phyloP scores from a whole-genome alignment of 2,113 vertebrate species.

The Catharus bicknelli region DNA sequence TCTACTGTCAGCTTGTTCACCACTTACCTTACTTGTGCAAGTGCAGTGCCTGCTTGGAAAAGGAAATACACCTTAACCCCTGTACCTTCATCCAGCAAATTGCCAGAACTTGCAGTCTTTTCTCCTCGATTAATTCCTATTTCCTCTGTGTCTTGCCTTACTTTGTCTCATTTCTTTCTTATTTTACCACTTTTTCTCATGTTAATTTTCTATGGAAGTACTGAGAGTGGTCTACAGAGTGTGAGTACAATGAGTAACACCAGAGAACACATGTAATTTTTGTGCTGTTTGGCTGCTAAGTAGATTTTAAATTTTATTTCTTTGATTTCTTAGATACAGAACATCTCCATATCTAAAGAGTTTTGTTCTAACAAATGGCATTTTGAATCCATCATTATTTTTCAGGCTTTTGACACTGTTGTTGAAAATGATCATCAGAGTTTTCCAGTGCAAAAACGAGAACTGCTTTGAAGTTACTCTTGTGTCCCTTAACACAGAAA shows the following conservation, averaged over 20 bases:
- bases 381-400: slow-evolving; percentile 42
- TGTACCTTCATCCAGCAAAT: background rate
- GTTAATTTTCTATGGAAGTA: background rate
- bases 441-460: background rate
- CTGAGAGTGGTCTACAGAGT: background rate
- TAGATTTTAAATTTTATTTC: background rate
- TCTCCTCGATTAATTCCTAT: background rate
- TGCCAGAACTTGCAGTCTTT: background rate
- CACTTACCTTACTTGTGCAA: background rate
- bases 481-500: background rate
- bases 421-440: background rate
- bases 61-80: background rate
- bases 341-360: background rate
- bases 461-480: slow-evolving; percentile 12
- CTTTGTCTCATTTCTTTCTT: background rate
- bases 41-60: background rate
- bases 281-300: background rate
- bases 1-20: background rate
- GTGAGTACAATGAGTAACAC: background rate
- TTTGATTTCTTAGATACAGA: slow-evolving; percentile 44
- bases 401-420: slow-evolving; percentile 28
- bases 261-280: background rate
- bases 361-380: slow-evolving; percentile 41
- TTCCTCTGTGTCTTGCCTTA: background rate
- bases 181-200: background rate